Base-by-base conservation (phyloP, 2,888 invertebrate species). In the Nomada ruficornis region DNA sequence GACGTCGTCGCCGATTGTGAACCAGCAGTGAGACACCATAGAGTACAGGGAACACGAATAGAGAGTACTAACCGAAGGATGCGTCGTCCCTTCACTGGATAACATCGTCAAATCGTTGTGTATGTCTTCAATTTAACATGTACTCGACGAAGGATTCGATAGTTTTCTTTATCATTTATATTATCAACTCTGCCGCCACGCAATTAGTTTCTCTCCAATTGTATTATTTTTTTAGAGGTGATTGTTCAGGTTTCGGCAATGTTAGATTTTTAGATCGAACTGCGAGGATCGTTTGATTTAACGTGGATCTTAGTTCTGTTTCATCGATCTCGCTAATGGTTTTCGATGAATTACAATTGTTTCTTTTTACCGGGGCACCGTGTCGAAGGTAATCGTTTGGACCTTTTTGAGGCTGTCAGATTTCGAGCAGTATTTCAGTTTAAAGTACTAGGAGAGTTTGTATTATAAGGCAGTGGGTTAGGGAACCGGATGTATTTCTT, bases 1-100 rank as follows among this genome's bases (percentile, higher is more conserved):
- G 84, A 84, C 84, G 72, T 79, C 72, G 81, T 81, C 85, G 80
- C 77, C 82, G 79, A 82, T 82, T 80, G 80, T 80, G 67, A 82
- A 80, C 80, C 42, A 50, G 76, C 76, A 50, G 81, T 69, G 79
- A 69, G 73, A 20, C 47, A 42, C 72, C 67, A 54, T 68, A 72
- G 68, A 79, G 26, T 59, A 71, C 54, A 1, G 9, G 26, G 36
- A 7, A 13, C 15, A n/a, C 57, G 52, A 47, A 44, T 50, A 59
- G 64, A 47, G 69, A 64, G 23, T 59, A 15, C 20, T 18, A 26
- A 29, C n/a, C 59, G 67, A 5, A 78, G 73, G 68, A 81, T 79
- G 79, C 42, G 18, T 18, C 73, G 47, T 18, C 23, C 63, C 73
- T 68, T 69, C 63, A 7, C 70, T 60, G 80, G 80, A 74, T 81